Percentiles rank a stretch among this genome's conserved stretches.
These are phyloP conservation scores for Campylomormyrus numenius DNA, from an alignment of 2,113 vertebrate genomes.

Conservation along the genomic window DNA sequence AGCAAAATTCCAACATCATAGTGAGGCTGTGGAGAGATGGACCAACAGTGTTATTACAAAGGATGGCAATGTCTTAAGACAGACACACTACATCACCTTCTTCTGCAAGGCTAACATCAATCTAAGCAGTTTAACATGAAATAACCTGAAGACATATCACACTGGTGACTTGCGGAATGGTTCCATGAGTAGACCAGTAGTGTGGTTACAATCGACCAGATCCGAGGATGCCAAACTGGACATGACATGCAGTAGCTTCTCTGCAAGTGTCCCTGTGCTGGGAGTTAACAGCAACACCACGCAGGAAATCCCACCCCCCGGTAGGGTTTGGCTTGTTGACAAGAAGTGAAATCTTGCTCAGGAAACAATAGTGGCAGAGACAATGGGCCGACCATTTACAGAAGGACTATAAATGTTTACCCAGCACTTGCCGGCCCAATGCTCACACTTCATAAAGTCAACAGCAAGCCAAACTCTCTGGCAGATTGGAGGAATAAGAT, in stretches of 20 bases:
- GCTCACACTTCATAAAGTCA: slow-evolving; percentile 14
- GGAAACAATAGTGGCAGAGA: slow-evolving; percentile 16
- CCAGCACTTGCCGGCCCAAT: background rate
- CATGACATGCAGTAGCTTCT: background rate
- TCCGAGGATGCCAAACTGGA: background rate
- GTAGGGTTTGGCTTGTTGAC: background rate
- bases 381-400: slow-evolving; percentile 17
- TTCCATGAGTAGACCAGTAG: background rate
- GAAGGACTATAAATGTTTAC: background rate
- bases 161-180: background rate
- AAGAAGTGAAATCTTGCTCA: slow-evolving; percentile 3
- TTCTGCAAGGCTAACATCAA: background rate
- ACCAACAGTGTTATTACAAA: background rate
- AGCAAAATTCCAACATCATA: slow-evolving; percentile 89
- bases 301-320: background rate
- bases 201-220: background rate
- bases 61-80: background rate
- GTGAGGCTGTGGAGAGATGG: slow-evolving; percentile 64
- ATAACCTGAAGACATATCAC: background rate
- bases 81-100: background rate
- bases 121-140: background rate
- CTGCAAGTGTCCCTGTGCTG: background rate
- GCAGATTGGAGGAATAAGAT: background rate
- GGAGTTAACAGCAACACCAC: background rate
- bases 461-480: slow-evolving; percentile 8